These are phyloP conservation scores for Macrotrachela quadricornifera DNA, from an alignment of 1,140 invertebrate species.

Conservation along the genomic window DNA sequence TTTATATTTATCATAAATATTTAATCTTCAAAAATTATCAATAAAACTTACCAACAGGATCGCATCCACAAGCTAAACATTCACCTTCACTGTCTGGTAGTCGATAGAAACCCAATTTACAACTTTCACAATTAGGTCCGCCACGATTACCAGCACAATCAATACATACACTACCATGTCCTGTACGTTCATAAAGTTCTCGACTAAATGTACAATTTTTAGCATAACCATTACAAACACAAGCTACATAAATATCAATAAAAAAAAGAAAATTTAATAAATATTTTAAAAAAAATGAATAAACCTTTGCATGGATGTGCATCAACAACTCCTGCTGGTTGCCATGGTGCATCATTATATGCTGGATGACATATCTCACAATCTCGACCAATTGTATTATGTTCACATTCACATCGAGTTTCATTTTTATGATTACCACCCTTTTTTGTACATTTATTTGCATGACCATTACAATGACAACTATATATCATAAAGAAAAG, in stretches of 20 bases:
- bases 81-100: slow-evolving; percentile 42
- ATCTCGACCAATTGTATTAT: slow-evolving; percentile 59
- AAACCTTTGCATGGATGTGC: slow-evolving; percentile 78
- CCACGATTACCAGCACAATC: slow-evolving; percentile 74
- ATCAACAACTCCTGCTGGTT: slow-evolving; percentile 55
- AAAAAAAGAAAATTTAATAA: no score
- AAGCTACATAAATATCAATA: slow-evolving; percentile 36
- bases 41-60: slow-evolving; percentile 55
- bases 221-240: slow-evolving; percentile 86
- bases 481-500: slow-evolving; percentile 22
- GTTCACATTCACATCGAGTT: slow-evolving; percentile 59
- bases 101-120: slow-evolving; percentile 62
- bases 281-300: neutral
- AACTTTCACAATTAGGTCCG: slow-evolving; percentile 79
- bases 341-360: slow-evolving; percentile 86
- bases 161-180: slow-evolving; percentile 72
- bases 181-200: slow-evolving; percentile 63
- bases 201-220: slow-evolving; percentile 82
- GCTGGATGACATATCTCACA: slow-evolving; percentile 78
- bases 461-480: slow-evolving; percentile 94
- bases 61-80: slow-evolving; percentile 55
- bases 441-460: slow-evolving; percentile 54
- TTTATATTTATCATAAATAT: no score
- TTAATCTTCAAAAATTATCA: slow-evolving; percentile 34
- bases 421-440: neutral